Conservation (phyloP, 2,888 invertebrate genomes). For the Stramonita haemastoma region DNA sequence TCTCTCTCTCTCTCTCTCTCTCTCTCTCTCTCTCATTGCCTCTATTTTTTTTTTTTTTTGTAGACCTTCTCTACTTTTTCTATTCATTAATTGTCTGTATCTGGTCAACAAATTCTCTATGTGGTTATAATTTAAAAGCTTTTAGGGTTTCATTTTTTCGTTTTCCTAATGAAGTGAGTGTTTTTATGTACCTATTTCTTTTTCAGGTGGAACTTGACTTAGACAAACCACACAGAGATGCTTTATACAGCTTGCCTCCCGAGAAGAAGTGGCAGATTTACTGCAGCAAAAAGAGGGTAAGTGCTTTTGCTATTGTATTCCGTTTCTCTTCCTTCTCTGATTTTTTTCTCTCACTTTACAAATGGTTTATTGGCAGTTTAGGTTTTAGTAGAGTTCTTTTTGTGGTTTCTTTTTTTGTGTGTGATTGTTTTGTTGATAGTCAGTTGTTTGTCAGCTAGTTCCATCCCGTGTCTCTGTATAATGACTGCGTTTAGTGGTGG, state of each 20-base stretch:
- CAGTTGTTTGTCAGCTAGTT: too few species aligned
- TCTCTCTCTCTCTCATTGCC: not conserved
- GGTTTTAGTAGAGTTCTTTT: too few species aligned
- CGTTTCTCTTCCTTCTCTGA: too few species aligned
- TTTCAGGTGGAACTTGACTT: constrained; percentile 90
- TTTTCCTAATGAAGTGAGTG: not conserved
- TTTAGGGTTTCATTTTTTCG: not conserved
- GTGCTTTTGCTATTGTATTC: constrained; percentile 10
- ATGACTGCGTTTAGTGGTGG: not conserved
- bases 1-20: not conserved
- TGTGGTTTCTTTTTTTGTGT: too few species aligned
- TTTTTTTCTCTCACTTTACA: too few species aligned
- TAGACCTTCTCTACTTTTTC: too few species aligned
- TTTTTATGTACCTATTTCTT: not conserved
- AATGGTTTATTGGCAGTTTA: too few species aligned
- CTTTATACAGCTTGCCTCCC: constrained; percentile 93
- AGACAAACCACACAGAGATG: constrained; percentile 94
- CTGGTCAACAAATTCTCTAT: not conserved
- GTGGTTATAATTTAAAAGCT: not conserved
- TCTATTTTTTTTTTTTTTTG: not conserved
- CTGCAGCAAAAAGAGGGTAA: constrained; percentile 86
- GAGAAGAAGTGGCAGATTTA: constrained; percentile 99
- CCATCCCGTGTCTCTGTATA: too few species aligned
- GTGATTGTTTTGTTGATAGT: too few species aligned
- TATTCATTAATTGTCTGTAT: too few species aligned